A percentile compares a stretch with the other conserved stretches of the same genome.
Conservation (phyloP, 2,888 invertebrate genomes). For the Anthoptus insignis region DNA sequence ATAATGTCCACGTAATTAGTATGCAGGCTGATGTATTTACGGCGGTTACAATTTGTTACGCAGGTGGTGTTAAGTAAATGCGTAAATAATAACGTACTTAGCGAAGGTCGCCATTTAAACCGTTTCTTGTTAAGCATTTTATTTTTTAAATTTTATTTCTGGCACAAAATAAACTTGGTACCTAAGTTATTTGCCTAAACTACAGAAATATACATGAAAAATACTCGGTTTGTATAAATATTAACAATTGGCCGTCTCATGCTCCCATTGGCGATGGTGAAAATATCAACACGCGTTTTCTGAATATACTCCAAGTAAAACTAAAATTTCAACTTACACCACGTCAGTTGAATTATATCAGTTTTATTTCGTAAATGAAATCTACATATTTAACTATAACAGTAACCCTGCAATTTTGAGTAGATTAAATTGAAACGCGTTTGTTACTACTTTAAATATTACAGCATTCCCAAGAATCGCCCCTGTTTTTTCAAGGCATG, state of each 20-base stretch:
- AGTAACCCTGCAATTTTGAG: constrained; percentile 19
- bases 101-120: neutral
- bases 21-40: constrained; percentile 18
- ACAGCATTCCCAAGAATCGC: constrained; percentile 20
- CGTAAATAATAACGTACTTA: neutral
- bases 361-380: constrained; percentile 14
- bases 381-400: constrained; percentile 11
- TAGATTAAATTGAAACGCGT: constrained; percentile 28
- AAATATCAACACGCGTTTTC: no score
- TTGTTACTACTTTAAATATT: constrained; percentile 35
- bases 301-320: no score
- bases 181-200: no score
- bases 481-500: constrained; percentile 31
- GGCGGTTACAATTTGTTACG: neutral
- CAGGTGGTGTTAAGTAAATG: neutral
- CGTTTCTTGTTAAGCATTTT: neutral
- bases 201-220: no score
- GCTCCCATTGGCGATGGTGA: no score
- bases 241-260: no score
- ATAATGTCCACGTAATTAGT: constrained; percentile 21
- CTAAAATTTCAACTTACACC: neutral
- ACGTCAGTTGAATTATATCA: neutral
- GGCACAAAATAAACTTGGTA: no score
- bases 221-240: no score
- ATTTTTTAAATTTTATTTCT: neutral